Percentiles rank a stretch among this genome's conserved stretches.
Conservation (phyloP, 2,888 invertebrate species). For the Hirtodrosophila confusa region DNA sequence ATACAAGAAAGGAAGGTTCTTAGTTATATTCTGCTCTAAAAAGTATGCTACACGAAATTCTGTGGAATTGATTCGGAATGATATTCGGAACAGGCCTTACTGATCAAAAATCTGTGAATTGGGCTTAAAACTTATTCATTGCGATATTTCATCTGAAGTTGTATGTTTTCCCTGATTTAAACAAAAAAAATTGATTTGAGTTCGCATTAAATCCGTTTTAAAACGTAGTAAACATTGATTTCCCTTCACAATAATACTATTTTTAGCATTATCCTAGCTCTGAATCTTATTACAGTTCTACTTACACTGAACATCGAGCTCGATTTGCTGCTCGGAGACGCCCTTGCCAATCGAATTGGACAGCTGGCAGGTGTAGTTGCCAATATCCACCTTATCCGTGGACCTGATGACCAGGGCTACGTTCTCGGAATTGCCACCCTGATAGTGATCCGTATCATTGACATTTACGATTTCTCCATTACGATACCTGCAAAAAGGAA, state of each 20-base stretch:
- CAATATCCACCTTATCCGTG: constrained; percentile 91
- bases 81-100: too few species aligned
- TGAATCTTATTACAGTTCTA: not conserved
- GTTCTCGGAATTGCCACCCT: constrained; percentile 90
- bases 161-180: too few species aligned
- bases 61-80: too few species aligned
- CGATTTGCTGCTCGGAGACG: constrained; percentile 89
- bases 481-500: constrained; percentile 86
- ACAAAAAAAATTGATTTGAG: too few species aligned
- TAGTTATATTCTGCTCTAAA: too few species aligned
- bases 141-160: too few species aligned
- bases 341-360: constrained; percentile 92
- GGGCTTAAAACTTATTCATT: too few species aligned
- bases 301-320: constrained; percentile 93
- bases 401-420: constrained; percentile 91
- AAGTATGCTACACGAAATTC: too few species aligned
- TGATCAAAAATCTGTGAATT: too few species aligned
- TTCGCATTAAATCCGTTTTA: too few species aligned
- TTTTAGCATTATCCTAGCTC: not conserved
- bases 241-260: not conserved
- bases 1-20: too few species aligned
- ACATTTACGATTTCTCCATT: constrained; percentile 87
- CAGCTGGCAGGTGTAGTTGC: constrained; percentile 92
- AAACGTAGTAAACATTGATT: too few species aligned
- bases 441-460: constrained; percentile 87